Evolutionary conservation across 2,888 invertebrate genomes (phyloP).

Genomic region (Octonoba sinensis): DNA sequence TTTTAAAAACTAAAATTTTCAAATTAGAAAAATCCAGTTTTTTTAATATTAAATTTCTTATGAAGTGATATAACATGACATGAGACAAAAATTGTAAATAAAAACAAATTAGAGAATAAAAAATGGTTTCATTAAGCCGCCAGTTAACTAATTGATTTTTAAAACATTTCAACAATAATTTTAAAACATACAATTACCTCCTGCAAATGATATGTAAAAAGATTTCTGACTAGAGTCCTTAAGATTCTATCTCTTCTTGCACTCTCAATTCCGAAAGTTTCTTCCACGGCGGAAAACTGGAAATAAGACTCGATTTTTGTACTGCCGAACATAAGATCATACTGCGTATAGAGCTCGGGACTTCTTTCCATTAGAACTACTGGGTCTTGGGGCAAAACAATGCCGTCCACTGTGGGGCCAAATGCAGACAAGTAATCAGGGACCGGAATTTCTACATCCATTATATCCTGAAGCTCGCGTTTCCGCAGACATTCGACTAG

Average conservation of each 20-base stretch:
- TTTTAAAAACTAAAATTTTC: too few species aligned
- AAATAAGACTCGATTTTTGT: slow-evolving; percentile 93
- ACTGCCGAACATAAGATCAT: slow-evolving; percentile 91
- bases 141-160: too few species aligned
- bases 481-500: slow-evolving; percentile 72
- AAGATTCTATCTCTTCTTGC: slow-evolving; percentile 69
- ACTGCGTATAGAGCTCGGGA: slow-evolving; percentile 70
- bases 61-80: too few species aligned
- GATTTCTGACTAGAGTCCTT: slow-evolving; percentile 84
- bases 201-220: slow-evolving; percentile 87
- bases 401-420: slow-evolving; percentile 94
- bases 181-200: slow-evolving; percentile 67
- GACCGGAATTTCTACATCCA: slow-evolving; percentile 75
- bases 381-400: slow-evolving; percentile 83
- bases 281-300: slow-evolving; percentile 84
- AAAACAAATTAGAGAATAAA: too few species aligned
- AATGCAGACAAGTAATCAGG: slow-evolving; percentile 84
- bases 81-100: too few species aligned
- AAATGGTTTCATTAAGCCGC: too few species aligned
- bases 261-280: slow-evolving; percentile 89
- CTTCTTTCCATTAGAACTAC: slow-evolving; percentile 67
- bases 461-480: slow-evolving; percentile 63
- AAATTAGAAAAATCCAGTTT: too few species aligned
- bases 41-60: too few species aligned
- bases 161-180: too few species aligned